These are phyloP conservation scores for Papilio glaucus DNA, from an alignment of 1,140 invertebrate genomes.

Conservation along the genomic window DNA sequence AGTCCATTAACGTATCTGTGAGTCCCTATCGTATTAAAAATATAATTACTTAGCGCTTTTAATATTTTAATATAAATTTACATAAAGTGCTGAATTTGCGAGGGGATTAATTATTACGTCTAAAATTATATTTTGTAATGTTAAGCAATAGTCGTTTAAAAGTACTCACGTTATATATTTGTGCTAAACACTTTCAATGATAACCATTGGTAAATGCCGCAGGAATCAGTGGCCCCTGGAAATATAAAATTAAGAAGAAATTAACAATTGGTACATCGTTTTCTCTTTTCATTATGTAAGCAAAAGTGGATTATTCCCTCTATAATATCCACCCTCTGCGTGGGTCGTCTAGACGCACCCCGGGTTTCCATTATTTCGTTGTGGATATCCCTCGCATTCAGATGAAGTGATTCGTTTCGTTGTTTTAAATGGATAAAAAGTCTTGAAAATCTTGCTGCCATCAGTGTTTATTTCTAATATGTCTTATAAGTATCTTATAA, in stretches of 20 bases:
- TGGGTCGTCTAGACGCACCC: neutral
- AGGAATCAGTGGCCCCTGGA: slow-evolving; percentile 95
- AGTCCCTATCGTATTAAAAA: slow-evolving; percentile 22
- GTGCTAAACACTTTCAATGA: slow-evolving; percentile 90
- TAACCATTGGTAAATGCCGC: slow-evolving; percentile 97
- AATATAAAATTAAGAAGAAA: slow-evolving; percentile 65
- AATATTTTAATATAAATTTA: slow-evolving; percentile 24
- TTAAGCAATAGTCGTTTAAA: slow-evolving; percentile 40
- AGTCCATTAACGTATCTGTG: slow-evolving; percentile 25
- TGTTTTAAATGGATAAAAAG: neutral
- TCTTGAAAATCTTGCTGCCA: neutral
- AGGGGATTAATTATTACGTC: neutral
- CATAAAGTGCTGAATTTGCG: slow-evolving; percentile 12
- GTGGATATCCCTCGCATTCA: slow-evolving; percentile 7
- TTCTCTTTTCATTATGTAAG: neutral
- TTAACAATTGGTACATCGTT: slow-evolving; percentile 24
- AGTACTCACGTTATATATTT: slow-evolving; percentile 82
- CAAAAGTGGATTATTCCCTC: slow-evolving; percentile 22
- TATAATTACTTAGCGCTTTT: slow-evolving; percentile 32
- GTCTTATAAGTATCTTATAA: no score
- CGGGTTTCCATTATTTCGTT: slow-evolving; percentile 16
- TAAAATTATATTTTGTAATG: neutral
- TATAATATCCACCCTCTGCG: slow-evolving; percentile 8
- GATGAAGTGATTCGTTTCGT: slow-evolving; percentile 6
- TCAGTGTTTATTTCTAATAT: neutral